phyloP scores from a whole-genome alignment of 2,888 invertebrate genomes.

The Hesperia comma region DNA sequence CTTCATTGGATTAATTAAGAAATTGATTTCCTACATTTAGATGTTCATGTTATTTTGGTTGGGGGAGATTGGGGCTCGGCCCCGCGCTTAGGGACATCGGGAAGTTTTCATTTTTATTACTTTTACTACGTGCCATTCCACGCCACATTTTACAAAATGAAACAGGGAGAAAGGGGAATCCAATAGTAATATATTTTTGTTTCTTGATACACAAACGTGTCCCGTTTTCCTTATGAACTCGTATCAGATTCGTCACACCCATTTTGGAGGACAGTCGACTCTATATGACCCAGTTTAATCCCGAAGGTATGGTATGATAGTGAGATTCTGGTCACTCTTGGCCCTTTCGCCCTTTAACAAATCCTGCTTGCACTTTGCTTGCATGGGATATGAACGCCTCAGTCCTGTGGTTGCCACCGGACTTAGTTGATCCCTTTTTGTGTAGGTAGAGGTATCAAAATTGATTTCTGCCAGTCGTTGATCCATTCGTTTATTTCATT shows the following conservation, averaged over 20 bases:
- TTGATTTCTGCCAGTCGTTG: no score
- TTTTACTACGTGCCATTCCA: constrained; percentile 22
- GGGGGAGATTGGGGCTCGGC: constrained; percentile 5
- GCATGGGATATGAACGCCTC: no score
- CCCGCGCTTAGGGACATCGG: constrained; percentile 17
- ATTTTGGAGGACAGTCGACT: no score
- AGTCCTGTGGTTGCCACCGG: no score
- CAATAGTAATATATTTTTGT: constrained; percentile 2
- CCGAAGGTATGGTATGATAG: neutral
- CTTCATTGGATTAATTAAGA: constrained; percentile 21
- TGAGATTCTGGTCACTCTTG: no score
- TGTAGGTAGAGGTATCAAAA: no score
- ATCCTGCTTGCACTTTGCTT: no score
- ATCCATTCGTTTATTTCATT: no score
- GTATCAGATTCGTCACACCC: neutral
- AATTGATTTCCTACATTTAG: constrained; percentile 21
- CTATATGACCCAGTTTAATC: neutral
- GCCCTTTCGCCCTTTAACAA: no score
- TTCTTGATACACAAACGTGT: neutral
- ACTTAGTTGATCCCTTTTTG: no score
- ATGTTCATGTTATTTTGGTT: constrained; percentile 1
- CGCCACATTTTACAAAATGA: constrained; percentile 20
- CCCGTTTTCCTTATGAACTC: neutral
- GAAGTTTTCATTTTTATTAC: constrained; percentile 24
- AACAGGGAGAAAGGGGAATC: constrained; percentile 17